These are phyloP conservation scores for Platycheirus albimanus DNA, from an alignment of 2,888 invertebrate genomes.

Conservation along the genomic window DNA sequence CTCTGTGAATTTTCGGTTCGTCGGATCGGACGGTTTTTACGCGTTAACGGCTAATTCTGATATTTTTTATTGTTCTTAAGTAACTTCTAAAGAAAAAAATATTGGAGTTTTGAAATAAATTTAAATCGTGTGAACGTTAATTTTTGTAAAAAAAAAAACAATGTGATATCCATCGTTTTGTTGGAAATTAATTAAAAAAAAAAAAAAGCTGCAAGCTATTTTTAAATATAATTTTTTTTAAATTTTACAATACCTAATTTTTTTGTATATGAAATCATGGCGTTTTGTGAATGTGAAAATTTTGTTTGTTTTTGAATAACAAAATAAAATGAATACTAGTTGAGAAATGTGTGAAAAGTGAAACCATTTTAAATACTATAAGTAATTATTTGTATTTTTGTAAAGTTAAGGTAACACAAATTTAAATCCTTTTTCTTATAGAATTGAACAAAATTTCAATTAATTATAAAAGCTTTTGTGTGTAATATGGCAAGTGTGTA, in stretches of 20 bases:
- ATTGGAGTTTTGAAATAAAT: slow-evolving; percentile 5
- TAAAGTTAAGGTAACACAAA: slow-evolving; percentile 37
- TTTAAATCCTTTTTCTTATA: background rate
- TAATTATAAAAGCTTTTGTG: slow-evolving; percentile 10
- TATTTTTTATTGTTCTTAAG: slow-evolving; percentile 38
- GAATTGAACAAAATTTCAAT: slow-evolving; percentile 9
- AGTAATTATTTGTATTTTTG: background rate
- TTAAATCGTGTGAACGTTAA: slow-evolving; percentile 24
- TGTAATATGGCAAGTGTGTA: slow-evolving; percentile 3
- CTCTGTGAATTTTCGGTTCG: slow-evolving; percentile 53
- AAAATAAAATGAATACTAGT: slow-evolving; percentile 41
- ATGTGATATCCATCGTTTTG: slow-evolving; percentile 23
- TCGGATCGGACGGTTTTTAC: slow-evolving; percentile 50
- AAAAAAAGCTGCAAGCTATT: slow-evolving; percentile 81
- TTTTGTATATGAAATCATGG: slow-evolving; percentile 35
- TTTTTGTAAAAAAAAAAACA: slow-evolving; percentile 10
- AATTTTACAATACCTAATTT: slow-evolving; percentile 71
- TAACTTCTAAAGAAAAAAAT: slow-evolving; percentile 33
- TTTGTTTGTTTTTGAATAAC: slow-evolving; percentile 21
- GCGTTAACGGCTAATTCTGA: slow-evolving; percentile 47
- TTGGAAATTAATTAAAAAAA: slow-evolving; percentile 1
- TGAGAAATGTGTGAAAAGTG: slow-evolving; percentile 25
- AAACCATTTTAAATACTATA: slow-evolving; percentile 34
- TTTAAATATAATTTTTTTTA: slow-evolving; percentile 77
- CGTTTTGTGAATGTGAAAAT: slow-evolving; percentile 28